Conservation (phyloP, 2,797 vertebrate genomes). For the Neomorphus geoffroyi region DNA sequence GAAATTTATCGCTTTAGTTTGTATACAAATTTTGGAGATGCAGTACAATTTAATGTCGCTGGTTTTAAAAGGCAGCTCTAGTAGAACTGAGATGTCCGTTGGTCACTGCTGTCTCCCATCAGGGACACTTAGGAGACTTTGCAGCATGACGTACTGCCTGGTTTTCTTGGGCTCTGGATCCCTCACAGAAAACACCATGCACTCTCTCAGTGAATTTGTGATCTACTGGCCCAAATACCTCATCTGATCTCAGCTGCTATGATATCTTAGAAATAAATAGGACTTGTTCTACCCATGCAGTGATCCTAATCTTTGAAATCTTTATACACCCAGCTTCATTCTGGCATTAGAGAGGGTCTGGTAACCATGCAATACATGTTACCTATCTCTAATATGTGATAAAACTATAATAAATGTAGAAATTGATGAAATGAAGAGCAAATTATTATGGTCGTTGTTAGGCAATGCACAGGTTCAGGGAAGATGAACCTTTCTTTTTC, state of each 20-base stretch:
- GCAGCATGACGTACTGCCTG: neutral
- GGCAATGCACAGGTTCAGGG: conserved; percentile 26
- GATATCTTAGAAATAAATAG: conserved; percentile 47
- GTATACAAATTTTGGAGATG: neutral
- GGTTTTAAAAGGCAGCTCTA: neutral
- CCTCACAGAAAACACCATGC: neutral
- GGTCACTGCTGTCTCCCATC: neutral
- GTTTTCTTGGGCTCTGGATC: neutral
- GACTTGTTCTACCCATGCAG: conserved; percentile 16
- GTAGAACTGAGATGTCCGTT: neutral
- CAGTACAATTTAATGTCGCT: neutral
- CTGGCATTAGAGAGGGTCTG: conserved; percentile 57
- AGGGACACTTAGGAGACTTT: neutral
- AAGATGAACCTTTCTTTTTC: conserved; percentile 36
- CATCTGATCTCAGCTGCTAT: conserved; percentile 37
- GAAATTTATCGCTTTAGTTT: neutral
- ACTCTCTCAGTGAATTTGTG: neutral
- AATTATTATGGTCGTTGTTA: conserved; percentile 34
- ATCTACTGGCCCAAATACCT: conserved; percentile 46
- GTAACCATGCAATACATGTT: conserved; percentile 54
- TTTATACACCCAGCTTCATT: neutral
- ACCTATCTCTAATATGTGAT: conserved; percentile 9
- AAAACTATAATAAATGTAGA: conserved; percentile 55
- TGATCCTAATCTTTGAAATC: conserved; percentile 58
- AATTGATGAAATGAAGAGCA: conserved; percentile 45